Evolutionary conservation across 1,140 invertebrate species (phyloP), one percentile per base, ranked within the genome.

Genomic region (Maconellicoccus hirsutus): DNA sequence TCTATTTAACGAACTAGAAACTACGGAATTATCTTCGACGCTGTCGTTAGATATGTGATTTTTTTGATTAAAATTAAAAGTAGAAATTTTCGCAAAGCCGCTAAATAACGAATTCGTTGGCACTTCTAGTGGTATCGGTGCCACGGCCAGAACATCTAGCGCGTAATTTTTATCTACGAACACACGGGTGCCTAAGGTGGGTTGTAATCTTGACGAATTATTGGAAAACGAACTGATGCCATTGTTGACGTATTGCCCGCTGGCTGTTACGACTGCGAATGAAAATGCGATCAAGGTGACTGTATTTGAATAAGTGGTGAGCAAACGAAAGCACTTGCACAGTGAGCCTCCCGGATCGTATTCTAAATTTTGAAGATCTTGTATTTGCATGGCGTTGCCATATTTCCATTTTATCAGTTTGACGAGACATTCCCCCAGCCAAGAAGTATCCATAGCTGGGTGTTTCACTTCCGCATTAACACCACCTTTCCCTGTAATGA

Each of bases 351-450:
- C 61, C 4, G 61, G 61, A 66, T 66, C 61, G 61, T 66, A 66
- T 23, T 66, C 61, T 23, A 66, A 25, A 66, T 26, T 23, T 26
- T 66, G 61, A 2, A 66, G 61, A 23, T 66, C 61, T 26, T 66
- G 19, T 26, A 66, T 23, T 26, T 12, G 19, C 4, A 66, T 23
- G 21, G 25, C 10, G 22, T 10, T 66, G 10, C 61, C 61, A 22
- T 66, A 66, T 66, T 66, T 66, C 61, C 61, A 66, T 66, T 66
- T 10, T 66, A 66, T 66, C 61, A 66, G 19, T 26, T 66, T 66
- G 2, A 66, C 19, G 1, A 66, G 22, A 19, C 61, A 66, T 66
- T 66, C 61, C 8, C 22, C 61, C 61, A 26, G 61, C 61, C 61
- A 66, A 26, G 61, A 66, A 22, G 61, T 26, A 16, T 66, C 61